Base-by-base conservation (phyloP, 2,888 invertebrate species). In the Willowsia nigromaculata region DNA sequence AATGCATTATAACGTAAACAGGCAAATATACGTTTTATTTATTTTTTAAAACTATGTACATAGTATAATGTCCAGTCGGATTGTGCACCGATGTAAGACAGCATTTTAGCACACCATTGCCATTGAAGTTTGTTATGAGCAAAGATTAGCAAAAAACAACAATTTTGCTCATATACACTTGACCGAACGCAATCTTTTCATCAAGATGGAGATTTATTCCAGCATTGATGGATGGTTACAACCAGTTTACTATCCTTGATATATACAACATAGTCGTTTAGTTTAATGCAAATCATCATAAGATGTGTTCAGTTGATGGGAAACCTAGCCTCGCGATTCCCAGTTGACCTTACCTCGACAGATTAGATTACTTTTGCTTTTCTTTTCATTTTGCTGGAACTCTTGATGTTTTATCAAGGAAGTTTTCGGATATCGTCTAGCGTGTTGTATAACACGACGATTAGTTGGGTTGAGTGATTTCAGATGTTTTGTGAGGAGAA, bases 181-280 rank as follows among this genome's bases (percentile, higher is more conserved):
- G 83, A 83, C 83, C 83, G 56, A 53, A 71, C 22, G 15, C 56
- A 71, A 56, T 13, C 62, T 81, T 82, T 84, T 13, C 33, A 71
- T 74, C 53, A 56, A 40, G 43, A 22, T 43, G 37, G 15, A 33
- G 30, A 22, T 68, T 68, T 33, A 43, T 50, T 50, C 33, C 68
- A 50, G 68, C 40, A 22, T 43, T 71, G 71, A 22, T 1, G 15
- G 30, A 83, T 68, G 37, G 71, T 68, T 78, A 37, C 40, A 81
- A 53, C 56, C 56, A 78, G 78, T 53, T 56, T 71, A 50, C 15
- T 62, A 22, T 62, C 81, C 81, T 62, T 81, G 81, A 81, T n/a
- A 62, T 59, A 56, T 33, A 37, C 37, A n/a, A 65, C 9, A 33
- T 22, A 37, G 37, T 40, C 53, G n/a, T 30, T 27, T n/a, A 18